A percentile compares a stretch with the other conserved stretches of the same genome.
phyloP scores from a whole-genome alignment of 2,113 vertebrate species.

The Ornithorhynchus anatinus region DNA sequence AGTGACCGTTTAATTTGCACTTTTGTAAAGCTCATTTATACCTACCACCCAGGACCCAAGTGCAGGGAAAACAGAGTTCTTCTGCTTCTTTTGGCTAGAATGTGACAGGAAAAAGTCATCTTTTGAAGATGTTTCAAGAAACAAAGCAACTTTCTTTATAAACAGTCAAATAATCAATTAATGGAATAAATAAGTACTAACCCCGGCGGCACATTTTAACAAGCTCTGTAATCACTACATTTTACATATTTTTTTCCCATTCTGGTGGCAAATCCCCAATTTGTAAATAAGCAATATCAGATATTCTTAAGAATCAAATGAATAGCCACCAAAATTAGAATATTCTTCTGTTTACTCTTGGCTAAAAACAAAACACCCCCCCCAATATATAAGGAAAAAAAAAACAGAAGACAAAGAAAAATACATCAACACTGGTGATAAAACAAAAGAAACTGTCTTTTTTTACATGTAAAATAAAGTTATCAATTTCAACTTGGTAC shows the following conservation, averaged over 20 bases:
- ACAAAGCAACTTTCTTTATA: conserved; percentile 63
- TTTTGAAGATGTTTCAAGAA: conserved; percentile 69
- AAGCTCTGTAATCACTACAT: conserved; percentile 49
- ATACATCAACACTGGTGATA: conserved; percentile 74
- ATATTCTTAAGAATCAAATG: conserved; percentile 55
- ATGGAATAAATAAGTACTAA: conserved; percentile 69
- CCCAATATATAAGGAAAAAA: too few species aligned
- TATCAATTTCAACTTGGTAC: conserved; percentile 70
- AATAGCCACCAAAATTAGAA: conserved; percentile 70
- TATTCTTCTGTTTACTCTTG: conserved; percentile 87
- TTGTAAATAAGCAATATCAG: conserved; percentile 47
- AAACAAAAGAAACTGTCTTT: conserved; percentile 70
- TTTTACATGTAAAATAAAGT: conserved; percentile 72
- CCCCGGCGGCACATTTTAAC: conserved; percentile 41
- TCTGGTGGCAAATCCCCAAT: conserved; percentile 62
- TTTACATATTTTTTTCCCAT: conserved; percentile 63
- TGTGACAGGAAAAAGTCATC: conserved; percentile 55
- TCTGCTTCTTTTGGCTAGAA: conserved; percentile 77
- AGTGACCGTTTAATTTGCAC: conserved; percentile 67
- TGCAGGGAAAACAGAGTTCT: conserved; percentile 56
- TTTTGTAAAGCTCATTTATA: conserved; percentile 74
- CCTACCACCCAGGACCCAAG: conserved; percentile 65
- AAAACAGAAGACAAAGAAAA: conserved; percentile 68
- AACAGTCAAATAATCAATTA: conserved; percentile 69
- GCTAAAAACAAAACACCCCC: conserved; percentile 83